Evolutionary conservation across 2,888 invertebrate genomes (phyloP).

Genomic region (Eupsilia transversa): DNA sequence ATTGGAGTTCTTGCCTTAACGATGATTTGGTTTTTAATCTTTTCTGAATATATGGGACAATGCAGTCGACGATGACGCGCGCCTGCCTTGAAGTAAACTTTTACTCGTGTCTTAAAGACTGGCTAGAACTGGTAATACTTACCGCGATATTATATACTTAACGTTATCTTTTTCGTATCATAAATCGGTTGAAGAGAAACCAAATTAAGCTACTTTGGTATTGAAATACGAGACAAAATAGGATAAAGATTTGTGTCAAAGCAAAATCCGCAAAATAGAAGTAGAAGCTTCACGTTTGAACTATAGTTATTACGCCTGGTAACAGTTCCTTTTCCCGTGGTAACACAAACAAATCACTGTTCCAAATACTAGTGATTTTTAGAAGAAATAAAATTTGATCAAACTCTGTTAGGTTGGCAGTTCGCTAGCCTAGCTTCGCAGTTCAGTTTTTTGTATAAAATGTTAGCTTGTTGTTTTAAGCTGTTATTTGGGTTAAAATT

Average conservation of each 20-base stretch:
- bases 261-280: background rate
- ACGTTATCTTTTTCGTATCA: background rate
- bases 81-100: background rate
- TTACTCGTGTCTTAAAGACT: background rate
- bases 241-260: background rate
- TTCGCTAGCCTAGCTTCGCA: constrained; percentile 2
- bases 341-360: constrained; percentile 30
- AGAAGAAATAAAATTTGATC: constrained; percentile 38
- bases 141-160: too few species aligned
- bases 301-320: background rate
- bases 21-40: background rate
- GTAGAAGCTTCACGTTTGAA: background rate
- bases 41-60: background rate
- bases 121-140: background rate
- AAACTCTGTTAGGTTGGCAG: constrained; percentile 2
- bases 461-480: constrained; percentile 38
- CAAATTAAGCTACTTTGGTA: background rate
- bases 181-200: background rate
- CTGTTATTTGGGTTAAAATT: constrained; percentile 32
- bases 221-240: background rate
- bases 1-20: background rate
- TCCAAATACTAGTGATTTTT: constrained; percentile 41
- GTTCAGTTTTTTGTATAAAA: constrained; percentile 31
- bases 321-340: background rate
- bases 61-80: background rate